Percentiles rank a stretch among this genome's conserved stretches.
phyloP scores from a whole-genome alignment of 1,140 invertebrate species.

The Drosophila pandora region DNA sequence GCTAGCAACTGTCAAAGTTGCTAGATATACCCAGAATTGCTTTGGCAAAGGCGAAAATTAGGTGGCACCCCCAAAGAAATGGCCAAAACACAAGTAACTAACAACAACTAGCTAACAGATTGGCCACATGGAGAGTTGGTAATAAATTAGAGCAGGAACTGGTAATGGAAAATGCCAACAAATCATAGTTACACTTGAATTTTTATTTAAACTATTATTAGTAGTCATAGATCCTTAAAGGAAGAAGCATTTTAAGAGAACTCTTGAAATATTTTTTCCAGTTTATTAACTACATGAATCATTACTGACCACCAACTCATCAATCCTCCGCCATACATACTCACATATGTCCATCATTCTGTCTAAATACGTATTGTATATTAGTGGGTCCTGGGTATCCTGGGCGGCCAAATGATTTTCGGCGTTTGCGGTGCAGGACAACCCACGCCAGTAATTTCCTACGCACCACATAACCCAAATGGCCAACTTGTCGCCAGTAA shows the following conservation, averaged over 20 bases:
- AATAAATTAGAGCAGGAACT: background rate
- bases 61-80: background rate
- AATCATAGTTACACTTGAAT: background rate
- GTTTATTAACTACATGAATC: background rate
- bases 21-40: slow-evolving; percentile 49
- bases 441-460: slow-evolving; percentile 48
- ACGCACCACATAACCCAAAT: slow-evolving; percentile 68
- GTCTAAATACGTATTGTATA: background rate
- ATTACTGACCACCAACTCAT: background rate
- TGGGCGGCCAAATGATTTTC: slow-evolving; percentile 18
- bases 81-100: background rate
- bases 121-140: background rate
- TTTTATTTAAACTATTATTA: background rate
- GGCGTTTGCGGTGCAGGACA: slow-evolving; percentile 14
- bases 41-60: slow-evolving; percentile 28
- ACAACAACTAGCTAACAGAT: background rate
- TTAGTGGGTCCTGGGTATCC: slow-evolving; percentile 7
- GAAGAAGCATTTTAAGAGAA: too few species aligned
- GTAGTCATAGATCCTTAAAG: background rate
- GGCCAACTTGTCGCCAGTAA: slow-evolving; percentile 75
- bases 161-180: slow-evolving; percentile 1
- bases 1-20: slow-evolving; percentile 66
- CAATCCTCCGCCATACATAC: background rate
- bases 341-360: background rate
- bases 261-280: background rate